Percentiles rank a stretch among this genome's conserved stretches.
Evolutionary conservation across 2,797 vertebrate species (phyloP).

Genomic region (Urophycis tenuis): DNA sequence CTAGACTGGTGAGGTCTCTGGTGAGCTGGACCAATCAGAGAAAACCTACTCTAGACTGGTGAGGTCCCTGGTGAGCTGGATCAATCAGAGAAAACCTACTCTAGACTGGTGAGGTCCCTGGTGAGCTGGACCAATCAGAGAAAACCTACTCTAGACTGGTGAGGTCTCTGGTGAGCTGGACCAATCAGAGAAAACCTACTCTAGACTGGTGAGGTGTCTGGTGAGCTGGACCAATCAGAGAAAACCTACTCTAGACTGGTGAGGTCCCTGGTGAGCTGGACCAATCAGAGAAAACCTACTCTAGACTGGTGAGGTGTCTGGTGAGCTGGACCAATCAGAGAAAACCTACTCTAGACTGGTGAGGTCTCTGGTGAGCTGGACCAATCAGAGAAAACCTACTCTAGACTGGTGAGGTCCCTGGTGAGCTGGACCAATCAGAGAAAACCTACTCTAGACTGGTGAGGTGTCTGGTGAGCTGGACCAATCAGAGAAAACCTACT

Average conservation of each 20-base stretch:
- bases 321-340: not conserved
- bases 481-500: conserved; percentile 63
- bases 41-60: not conserved
- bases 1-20: no score
- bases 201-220: not conserved
- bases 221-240: not conserved
- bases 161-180: not conserved
- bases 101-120: not conserved
- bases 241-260: not conserved
- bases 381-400: not conserved
- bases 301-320: not conserved
- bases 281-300: not conserved
- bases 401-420: not conserved
- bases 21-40: no score
- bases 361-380: not conserved
- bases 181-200: not conserved
- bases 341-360: not conserved
- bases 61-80: not conserved
- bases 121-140: not conserved
- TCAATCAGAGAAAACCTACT: not conserved
- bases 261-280: not conserved
- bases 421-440: not conserved
- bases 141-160: not conserved
- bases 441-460: not conserved
- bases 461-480: not conserved